Evolutionary conservation across 2,797 vertebrate genomes (phyloP).

Genomic region (Melopsittacus undulatus): DNA sequence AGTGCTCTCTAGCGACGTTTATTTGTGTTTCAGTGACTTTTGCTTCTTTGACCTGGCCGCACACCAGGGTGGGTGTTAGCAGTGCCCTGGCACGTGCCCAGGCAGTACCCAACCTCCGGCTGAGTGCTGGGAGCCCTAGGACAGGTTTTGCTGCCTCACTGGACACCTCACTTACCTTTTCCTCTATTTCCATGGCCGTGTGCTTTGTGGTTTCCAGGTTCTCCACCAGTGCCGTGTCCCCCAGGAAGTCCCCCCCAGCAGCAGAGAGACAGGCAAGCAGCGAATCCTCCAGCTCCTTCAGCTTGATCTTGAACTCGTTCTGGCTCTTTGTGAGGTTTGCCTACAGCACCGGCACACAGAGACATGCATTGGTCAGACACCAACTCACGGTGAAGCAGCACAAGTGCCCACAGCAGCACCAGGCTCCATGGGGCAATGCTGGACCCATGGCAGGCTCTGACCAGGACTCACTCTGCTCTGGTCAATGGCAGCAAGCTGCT

Average conservation of each 20-base stretch:
- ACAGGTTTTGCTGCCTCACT: not conserved
- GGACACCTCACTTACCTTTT: constrained; percentile 54
- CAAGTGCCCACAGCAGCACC: fast-evolving
- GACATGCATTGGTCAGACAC: fast-evolving
- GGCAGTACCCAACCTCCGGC: not conserved
- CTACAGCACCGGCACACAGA: not conserved
- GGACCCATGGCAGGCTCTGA: not conserved
- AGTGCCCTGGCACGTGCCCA: fast-evolving
- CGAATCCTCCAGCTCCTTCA: constrained; percentile 79
- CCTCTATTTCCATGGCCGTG: constrained; percentile 76
- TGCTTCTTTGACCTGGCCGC: constrained; percentile 72
- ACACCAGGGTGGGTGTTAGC: not conserved
- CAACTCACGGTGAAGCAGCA: fast-evolving
- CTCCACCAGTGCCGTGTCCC: constrained; percentile 75
- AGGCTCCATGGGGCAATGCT: fast-evolving
- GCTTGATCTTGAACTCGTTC: constrained; percentile 79
- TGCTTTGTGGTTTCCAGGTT: constrained; percentile 78
- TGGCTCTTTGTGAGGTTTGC: constrained; percentile 79
- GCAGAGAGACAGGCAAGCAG: constrained; percentile 77
- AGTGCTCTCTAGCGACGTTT: constrained; percentile 73
- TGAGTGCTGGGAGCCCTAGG: fast-evolving
- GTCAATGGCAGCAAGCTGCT: not conserved
- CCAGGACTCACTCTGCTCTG: fast-evolving
- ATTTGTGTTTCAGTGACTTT: constrained; percentile 75
- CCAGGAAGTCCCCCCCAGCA: constrained; percentile 71